phyloP scores from a whole-genome alignment of 2,113 vertebrate species.

The Pteropus alecto region DNA sequence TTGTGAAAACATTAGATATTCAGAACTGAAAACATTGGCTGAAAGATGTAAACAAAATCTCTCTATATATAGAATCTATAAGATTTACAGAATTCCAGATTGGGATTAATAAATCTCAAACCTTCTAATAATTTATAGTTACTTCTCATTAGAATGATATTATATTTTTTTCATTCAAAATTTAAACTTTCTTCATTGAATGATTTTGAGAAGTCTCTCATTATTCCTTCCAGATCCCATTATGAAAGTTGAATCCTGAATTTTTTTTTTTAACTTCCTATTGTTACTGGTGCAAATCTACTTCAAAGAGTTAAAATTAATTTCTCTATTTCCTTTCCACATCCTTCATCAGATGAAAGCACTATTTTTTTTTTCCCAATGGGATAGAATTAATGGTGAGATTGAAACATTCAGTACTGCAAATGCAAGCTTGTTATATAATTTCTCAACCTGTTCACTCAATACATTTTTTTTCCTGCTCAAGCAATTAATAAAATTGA shows the following conservation, averaged over 20 bases:
- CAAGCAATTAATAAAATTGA: constrained; percentile 60
- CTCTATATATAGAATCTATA: not conserved
- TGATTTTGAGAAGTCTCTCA: not conserved
- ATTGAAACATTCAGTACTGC: not conserved
- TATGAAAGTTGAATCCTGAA: not conserved
- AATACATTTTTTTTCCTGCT: not conserved
- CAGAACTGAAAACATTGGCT: not conserved
- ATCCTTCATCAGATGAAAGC: not conserved
- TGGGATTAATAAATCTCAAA: not conserved
- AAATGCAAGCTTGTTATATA: not conserved
- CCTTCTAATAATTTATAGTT: not conserved
- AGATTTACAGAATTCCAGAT: not conserved
- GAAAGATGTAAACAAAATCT: not conserved
- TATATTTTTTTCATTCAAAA: not conserved
- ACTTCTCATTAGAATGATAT: not conserved
- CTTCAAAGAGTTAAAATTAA: constrained; percentile 26
- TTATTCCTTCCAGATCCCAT: not conserved
- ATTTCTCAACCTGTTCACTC: not conserved
- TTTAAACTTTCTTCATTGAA: not conserved
- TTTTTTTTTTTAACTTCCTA: not conserved
- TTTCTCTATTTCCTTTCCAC: not conserved
- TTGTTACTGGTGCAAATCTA: not conserved
- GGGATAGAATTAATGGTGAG: not conserved
- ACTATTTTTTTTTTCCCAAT: constrained; percentile 30
- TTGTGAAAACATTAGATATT: constrained; percentile 43